Evolutionary conservation across 2,113 vertebrate genomes (phyloP), one percentile per base, ranked within the genome.

Genomic region (Elanoides forficatus): DNA sequence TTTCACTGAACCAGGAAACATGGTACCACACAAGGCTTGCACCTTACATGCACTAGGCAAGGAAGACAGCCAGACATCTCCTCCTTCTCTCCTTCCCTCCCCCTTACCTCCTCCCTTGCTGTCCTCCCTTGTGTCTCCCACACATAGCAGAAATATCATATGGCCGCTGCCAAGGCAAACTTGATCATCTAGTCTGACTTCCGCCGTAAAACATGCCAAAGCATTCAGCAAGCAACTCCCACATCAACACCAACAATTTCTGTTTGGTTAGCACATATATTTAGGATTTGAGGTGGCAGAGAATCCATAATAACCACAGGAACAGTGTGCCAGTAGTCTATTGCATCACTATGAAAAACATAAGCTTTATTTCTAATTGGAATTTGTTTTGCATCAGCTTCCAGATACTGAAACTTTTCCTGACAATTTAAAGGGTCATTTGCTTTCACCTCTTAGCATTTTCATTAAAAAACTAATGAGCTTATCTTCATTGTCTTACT

Each of bases 181-280:
- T 95, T 10, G 19, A 81, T 96, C 88, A 96, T 94, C 93, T 93
- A 66, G 86, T 96, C 81, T 94, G 88, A 95, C 83, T 97, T 97
- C 88, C 81, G 68, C 66, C 81, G 76, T 87, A 91, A 90, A 95
- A 91, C 62, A 91, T 53, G 58, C 70, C 86, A 95, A 93, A 89
- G 82, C 55, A 80, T 91, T 94, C 93, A 94, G 81, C 66, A 56
- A 85, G 58, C 85, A 85, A 82, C 81, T 95, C 81, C 86, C 71
- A 89, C 70, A 40, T 91, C 86, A 94, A 93, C 68, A 88, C 45
- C 81, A 95, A 87, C 62, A 90, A 79, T 91, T 96, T 92, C 50
- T 94, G 60, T 91, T 89, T 94, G 86, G 73, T 79, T 95, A 90
- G 48, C 7, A 2, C 45, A 29, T 91, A 90, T 90, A 87, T 93